A percentile compares a stretch with the other conserved stretches of the same genome.
Conservation (phyloP, 2,888 invertebrate genomes). For the Balanococcus diminutus region DNA sequence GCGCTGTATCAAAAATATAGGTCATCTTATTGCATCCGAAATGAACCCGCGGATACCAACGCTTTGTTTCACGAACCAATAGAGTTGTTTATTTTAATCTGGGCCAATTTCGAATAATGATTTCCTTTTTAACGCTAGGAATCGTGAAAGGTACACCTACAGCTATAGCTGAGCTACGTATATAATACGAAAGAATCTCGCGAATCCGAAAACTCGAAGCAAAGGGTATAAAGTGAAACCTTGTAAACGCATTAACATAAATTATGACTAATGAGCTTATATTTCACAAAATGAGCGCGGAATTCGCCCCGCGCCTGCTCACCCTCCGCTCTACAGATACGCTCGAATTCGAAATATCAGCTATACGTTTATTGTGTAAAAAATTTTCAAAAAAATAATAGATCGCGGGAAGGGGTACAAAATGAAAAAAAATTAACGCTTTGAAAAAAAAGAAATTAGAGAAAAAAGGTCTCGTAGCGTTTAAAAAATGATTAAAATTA, state of each 20-base stretch:
- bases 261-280: conserved; percentile 11
- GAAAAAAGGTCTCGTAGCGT: neutral
- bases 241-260: neutral
- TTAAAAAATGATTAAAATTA: conserved; percentile 5
- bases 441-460: no score
- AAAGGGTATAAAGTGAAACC: neutral
- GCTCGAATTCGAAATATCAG: neutral
- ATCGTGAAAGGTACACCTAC: neutral
- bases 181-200: neutral
- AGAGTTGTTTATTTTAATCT: neutral
- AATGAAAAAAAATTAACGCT: conserved; percentile 3
- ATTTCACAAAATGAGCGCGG: neutral
- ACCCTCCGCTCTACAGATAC: no score
- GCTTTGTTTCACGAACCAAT: neutral
- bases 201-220: neutral
- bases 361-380: neutral
- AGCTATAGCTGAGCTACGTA: neutral
- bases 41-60: neutral
- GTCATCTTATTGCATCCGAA: neutral
- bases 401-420: neutral
- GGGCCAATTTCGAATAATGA: neutral
- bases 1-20: neutral
- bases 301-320: neutral
- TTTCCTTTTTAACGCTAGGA: neutral
- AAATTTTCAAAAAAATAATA: neutral